A percentile compares a stretch with the other conserved stretches of the same genome.
Conservation (phyloP, 2,888 invertebrate species). For the Amiota communis region DNA sequence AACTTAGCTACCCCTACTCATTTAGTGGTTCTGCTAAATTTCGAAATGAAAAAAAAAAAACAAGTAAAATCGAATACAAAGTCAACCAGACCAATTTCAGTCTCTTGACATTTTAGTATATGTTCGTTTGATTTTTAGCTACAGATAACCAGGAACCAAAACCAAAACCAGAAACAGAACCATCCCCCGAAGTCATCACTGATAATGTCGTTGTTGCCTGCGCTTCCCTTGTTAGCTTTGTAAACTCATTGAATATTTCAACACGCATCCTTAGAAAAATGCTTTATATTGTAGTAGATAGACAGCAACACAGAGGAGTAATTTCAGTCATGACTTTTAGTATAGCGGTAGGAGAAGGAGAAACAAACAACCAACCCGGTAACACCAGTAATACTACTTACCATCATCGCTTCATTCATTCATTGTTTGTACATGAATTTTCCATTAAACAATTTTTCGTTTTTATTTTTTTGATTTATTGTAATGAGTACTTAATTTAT, state of each 20-base stretch:
- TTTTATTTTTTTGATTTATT: conserved; percentile 58
- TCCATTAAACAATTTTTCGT: conserved; percentile 52
- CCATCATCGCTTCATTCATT: not conserved
- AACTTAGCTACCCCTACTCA: not conserved
- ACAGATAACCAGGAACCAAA: conserved; percentile 7
- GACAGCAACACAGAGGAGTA: not conserved
- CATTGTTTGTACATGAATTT: conserved; percentile 51
- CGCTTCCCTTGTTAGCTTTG: conserved; percentile 3
- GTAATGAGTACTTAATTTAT: conserved; percentile 65
- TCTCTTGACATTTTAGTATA: not conserved
- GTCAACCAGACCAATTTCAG: conserved; percentile 21
- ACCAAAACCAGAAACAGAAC: too few species aligned
- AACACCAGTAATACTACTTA: conserved; percentile 5
- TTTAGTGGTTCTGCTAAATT: not conserved
- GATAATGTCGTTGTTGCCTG: not conserved
- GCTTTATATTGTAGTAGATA: conserved; percentile 32
- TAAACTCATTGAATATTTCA: conserved; percentile 25
- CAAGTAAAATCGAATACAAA: conserved; percentile 29
- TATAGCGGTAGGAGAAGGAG: too few species aligned
- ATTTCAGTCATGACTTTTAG: too few species aligned
- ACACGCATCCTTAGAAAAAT: conserved; percentile 59
- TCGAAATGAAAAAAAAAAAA: not conserved
- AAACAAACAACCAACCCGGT: conserved; percentile 26
- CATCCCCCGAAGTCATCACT: not conserved
- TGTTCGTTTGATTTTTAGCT: conserved; percentile 26